These are phyloP conservation scores for Madoqua kirkii DNA, from an alignment of 2,113 vertebrate genomes.

Conservation along the genomic window DNA sequence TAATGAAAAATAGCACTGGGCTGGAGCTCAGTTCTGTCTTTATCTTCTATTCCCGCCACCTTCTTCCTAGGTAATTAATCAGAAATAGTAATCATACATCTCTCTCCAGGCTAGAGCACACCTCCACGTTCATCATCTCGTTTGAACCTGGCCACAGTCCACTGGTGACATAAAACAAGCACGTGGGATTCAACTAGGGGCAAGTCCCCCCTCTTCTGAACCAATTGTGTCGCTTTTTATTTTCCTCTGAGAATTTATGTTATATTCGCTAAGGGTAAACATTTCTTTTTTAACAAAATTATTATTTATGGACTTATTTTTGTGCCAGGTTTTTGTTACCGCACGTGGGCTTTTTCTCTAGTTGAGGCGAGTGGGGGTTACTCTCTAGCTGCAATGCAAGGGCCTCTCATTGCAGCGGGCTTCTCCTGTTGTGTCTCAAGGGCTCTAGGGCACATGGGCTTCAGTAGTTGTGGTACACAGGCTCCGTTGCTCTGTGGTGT, in stretches of 20 bases:
- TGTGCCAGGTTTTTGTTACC: background rate
- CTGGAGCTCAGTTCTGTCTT: background rate
- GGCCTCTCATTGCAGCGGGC: background rate
- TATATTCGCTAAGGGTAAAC: background rate
- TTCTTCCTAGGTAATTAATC: background rate
- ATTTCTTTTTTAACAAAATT: background rate
- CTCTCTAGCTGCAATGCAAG: background rate
- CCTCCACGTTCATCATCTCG: background rate
- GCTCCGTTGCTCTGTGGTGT: background rate
- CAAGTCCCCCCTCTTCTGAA: background rate
- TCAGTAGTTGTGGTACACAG: accelerated
- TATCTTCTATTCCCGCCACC: background rate
- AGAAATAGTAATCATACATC: background rate
- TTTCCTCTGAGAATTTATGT: background rate
- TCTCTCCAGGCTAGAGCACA: background rate
- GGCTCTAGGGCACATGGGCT: background rate
- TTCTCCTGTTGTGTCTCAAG: background rate
- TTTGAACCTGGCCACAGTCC: background rate
- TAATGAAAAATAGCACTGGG: background rate
- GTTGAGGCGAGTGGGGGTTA: background rate
- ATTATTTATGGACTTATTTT: background rate
- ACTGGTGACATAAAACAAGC: background rate
- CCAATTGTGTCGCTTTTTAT: background rate
- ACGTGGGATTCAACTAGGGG: background rate
- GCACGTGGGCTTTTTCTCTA: background rate